Base-by-base conservation (phyloP, 2,797 vertebrate species). In the Loriculus beryllinus region DNA sequence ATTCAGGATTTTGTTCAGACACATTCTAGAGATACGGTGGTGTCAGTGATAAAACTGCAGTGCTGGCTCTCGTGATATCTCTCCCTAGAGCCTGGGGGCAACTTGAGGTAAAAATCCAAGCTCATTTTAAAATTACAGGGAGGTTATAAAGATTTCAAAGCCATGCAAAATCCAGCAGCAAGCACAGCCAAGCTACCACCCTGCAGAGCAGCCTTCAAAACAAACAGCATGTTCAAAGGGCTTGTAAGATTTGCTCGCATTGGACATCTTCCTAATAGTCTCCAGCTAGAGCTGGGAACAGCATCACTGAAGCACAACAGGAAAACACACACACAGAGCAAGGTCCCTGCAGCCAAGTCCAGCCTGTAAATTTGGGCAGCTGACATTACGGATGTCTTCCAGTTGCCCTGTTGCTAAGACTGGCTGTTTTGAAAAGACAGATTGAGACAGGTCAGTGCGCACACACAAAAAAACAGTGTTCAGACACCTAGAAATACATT, bases 291-390 rank as follows among this genome's bases (percentile, higher is more conserved):
- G 25, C 1, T 15, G 35, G 40, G 40, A 67, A 70, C 0, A 0
- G 71, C 78, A 82, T 75, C 62, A 35, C 74, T 69, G 45, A 63
- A 74, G 72, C 74, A 82, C 72, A 64, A n/a, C 31, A 76, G 63
- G 51, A 78, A 59, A 82, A 83, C 82, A 68, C 69, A 92, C 0
- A 0, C 37, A 85, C 39, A 59, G 86, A 62, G 21, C 74, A 80
- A 77, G 52, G 62, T 62, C 42, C n/a, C 57, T 51, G 82, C 78
- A 74, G 76, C 80, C 89, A 95, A 88, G 51, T 51, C 57, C 71
- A 95, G 93, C 51, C 90, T 75, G 77, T 80, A 95, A 85, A 96
- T 94, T 43, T 91, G 92, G 70, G 63, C 67, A 90, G 93, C 86
- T 96, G 87, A 93, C 80, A 39, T 84, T 96, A 82, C 68, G 92